Percentiles rank a stretch among this genome's conserved stretches.
Conservation (phyloP, 2,888 invertebrate species). For the Cantharis flavilabris region DNA sequence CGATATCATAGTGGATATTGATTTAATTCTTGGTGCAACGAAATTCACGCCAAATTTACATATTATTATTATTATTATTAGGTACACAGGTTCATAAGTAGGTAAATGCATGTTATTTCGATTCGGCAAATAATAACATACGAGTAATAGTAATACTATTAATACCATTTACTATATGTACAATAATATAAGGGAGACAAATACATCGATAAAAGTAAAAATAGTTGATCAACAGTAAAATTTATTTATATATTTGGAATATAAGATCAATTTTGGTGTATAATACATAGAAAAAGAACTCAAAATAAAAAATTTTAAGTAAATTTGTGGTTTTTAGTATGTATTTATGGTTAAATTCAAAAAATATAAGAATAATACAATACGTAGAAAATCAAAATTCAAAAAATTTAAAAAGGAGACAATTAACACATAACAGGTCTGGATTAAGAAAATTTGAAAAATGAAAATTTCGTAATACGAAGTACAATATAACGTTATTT, state of each 20-base stretch:
- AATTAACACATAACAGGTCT: too few relatives aligned
- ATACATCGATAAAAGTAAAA: neutral
- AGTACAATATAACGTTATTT: too few relatives aligned
- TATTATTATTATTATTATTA: neutral
- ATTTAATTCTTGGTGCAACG: conserved; percentile 39
- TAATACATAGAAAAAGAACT: too few relatives aligned
- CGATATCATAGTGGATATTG: conserved; percentile 35
- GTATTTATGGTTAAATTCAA: too few relatives aligned
- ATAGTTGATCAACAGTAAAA: conserved; percentile 31
- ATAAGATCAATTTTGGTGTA: conserved; percentile 54
- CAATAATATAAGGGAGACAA: neutral
- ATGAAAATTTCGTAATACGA: too few relatives aligned
- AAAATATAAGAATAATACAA: too few relatives aligned
- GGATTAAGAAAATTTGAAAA: too few relatives aligned
- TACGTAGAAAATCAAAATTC: too few relatives aligned
- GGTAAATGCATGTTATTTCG: neutral
- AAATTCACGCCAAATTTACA: conserved; percentile 39
- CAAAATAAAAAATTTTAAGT: too few relatives aligned
- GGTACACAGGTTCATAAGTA: conserved; percentile 32
- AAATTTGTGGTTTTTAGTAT: too few relatives aligned
- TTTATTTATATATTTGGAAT: conserved; percentile 40
- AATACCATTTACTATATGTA: neutral
- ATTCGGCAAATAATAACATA: neutral
- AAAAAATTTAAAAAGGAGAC: too few relatives aligned
- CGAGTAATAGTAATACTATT: neutral